These are phyloP conservation scores for Hymenochirus boettgeri DNA, from an alignment of 2,113 vertebrate genomes.

Conservation along the genomic window DNA sequence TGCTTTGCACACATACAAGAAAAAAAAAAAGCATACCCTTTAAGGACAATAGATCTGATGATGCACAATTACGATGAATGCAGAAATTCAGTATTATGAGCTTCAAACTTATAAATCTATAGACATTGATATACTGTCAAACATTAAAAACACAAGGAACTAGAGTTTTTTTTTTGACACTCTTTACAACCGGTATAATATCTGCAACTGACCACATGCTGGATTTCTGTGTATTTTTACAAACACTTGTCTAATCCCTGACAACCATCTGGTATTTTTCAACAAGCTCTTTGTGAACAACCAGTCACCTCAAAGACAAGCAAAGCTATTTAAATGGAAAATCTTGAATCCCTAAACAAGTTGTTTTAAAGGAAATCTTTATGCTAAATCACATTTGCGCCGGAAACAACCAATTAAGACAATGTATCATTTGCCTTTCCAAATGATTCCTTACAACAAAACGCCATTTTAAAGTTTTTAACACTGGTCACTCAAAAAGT, in stretches of 20 bases:
- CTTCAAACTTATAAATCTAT: neutral
- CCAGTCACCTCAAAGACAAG: constrained; percentile 16
- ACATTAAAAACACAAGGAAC: constrained; percentile 3
- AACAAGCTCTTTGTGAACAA: constrained; percentile 33
- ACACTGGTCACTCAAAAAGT: too few relatives aligned
- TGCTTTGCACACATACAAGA: too few relatives aligned
- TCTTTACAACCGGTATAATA: neutral
- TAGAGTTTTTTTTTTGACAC: constrained; percentile 1
- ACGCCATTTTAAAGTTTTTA: too few relatives aligned
- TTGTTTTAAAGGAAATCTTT: too few relatives aligned
- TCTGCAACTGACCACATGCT: neutral
- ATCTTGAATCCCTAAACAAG: constrained; percentile 17
- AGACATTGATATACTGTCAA: neutral
- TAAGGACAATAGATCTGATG: too few relatives aligned
- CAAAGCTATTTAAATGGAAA: constrained; percentile 16
- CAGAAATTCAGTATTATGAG: neutral
- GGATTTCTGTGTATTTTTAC: constrained; percentile 35
- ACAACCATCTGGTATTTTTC: constrained; percentile 40
- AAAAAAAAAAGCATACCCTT: too few relatives aligned
- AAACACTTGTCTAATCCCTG: constrained; percentile 35
- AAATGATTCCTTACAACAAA: too few relatives aligned
- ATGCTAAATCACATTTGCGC: too few relatives aligned
- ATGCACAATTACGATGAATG: neutral
- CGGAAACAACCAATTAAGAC: too few relatives aligned
- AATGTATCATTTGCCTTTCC: too few relatives aligned